Evolutionary conservation across 2,113 vertebrate genomes (phyloP), one percentile per base, ranked within the genome.

Genomic region (Telmatochromis bifrenatus): DNA sequence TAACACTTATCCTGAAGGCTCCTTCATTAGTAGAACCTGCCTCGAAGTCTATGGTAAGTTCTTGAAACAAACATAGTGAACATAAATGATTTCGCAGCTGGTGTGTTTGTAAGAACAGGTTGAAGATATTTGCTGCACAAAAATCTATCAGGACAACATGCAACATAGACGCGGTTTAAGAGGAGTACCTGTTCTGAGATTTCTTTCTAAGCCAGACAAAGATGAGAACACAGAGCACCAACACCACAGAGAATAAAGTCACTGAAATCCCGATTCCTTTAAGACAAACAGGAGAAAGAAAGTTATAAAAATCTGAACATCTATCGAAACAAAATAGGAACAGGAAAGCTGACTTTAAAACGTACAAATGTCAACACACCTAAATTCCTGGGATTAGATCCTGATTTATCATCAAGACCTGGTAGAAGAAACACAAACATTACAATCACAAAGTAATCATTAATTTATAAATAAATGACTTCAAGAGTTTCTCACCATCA

Each of bases 241-340:
- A 21, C 19, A 21, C 4, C 19, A 68, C 7, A 68, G 7, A 21
- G 19, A 0, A 9, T 5, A 9, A n/a, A 2, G 0, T 39, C 9
- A 68, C 33, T 13, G 33, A 21, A 68, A 68, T 39, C 11, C 1
- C 0, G 10, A 21, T 0, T 65, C 19, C 62, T 68, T 39, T 68
- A 39, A 0, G 62, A 39, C n/a, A 39, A 39, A 68, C 0, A 39
- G 33, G 19, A 7, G 33, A 68, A 13, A 21, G 5, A n/a, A 68
- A 7, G 3, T 14, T 9, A 21, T 9, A 68, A 23, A 1, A 39
- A 68, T 62, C 1, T 33, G 58, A 1, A 62, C 62, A 39, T 13
- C 35, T 14, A 21, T 68, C 12, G 21, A 39, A 8, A 12, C n/a
- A 39, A 12, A 39, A 68, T 13, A 21, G n/a, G 37, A 68, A 9